A percentile compares a stretch with the other conserved stretches of the same genome.
Conservation (phyloP, 1,140 invertebrate species). For the Phymastichus coffea region DNA sequence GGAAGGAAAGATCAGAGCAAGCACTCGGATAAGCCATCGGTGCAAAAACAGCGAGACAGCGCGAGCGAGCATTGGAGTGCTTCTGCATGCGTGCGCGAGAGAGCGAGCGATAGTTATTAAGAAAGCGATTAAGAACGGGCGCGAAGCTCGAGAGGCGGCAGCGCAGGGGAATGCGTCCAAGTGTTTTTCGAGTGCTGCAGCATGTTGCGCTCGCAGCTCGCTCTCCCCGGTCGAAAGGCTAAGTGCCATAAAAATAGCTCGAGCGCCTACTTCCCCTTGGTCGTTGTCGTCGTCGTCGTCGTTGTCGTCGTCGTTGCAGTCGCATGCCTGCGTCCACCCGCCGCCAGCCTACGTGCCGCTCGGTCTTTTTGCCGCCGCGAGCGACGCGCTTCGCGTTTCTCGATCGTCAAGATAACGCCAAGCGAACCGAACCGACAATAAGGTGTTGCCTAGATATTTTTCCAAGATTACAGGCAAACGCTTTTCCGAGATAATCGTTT, state of each 20-base stretch:
- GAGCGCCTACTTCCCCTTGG: constrained; percentile 44
- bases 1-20: background rate
- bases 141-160: constrained; percentile 43
- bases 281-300: constrained; percentile 38
- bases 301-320: constrained; percentile 31
- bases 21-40: too few relatives aligned
- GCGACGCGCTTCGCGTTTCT: too few relatives aligned
- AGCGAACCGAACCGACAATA: too few relatives aligned
- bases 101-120: constrained; percentile 19
- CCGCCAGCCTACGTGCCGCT: background rate
- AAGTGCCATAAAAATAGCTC: constrained; percentile 57
- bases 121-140: constrained; percentile 6
- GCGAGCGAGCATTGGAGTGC: background rate
- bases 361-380: background rate
- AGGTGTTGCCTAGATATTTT: too few relatives aligned
- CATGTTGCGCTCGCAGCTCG: constrained; percentile 44
- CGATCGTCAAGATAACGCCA: too few relatives aligned
- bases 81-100: background rate
- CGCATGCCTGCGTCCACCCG: constrained; percentile 26
- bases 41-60: background rate
- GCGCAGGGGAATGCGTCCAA: constrained; percentile 54
- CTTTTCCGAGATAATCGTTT: too few relatives aligned
- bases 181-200: constrained; percentile 58
- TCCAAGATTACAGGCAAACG: too few relatives aligned
- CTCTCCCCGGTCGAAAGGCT: constrained; percentile 44